phyloP scores from a whole-genome alignment of 2,888 invertebrate species.

The Tiliacea citrago region DNA sequence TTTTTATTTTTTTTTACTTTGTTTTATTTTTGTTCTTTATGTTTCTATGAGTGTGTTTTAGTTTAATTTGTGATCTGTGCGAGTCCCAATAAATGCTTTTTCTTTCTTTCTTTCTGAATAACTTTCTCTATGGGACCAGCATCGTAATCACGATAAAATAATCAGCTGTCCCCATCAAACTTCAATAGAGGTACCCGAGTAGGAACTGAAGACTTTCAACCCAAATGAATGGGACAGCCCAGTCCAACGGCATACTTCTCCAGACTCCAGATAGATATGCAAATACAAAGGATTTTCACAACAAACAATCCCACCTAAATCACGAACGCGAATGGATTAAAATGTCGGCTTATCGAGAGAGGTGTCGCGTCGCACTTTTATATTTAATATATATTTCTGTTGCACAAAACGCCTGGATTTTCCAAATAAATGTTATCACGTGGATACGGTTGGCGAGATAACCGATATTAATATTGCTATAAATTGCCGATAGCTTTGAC shows the following conservation, averaged over 20 bases:
- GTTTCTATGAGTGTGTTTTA: too few species aligned
- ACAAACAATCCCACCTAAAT: slow-evolving; percentile 51
- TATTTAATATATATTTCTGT: slow-evolving; percentile 41
- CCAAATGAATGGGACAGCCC: too few species aligned
- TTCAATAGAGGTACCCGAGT: too few species aligned
- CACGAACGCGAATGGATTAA: slow-evolving; percentile 40
- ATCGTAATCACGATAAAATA: too few species aligned
- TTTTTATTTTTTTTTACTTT: too few species aligned
- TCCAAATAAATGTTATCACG: slow-evolving; percentile 57
- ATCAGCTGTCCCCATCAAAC: too few species aligned
- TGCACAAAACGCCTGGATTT: slow-evolving; percentile 36
- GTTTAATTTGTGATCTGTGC: too few species aligned
- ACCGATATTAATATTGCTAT: slow-evolving; percentile 61
- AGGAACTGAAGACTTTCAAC: too few species aligned
- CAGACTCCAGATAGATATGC: background rate
- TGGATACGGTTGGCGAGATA: slow-evolving; percentile 50
- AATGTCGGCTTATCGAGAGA: slow-evolving; percentile 48
- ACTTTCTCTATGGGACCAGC: too few species aligned
- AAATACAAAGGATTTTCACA: slow-evolving; percentile 17
- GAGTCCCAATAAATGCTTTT: too few species aligned
- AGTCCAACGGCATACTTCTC: background rate
- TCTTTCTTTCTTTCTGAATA: too few species aligned
- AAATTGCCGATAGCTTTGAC: slow-evolving; percentile 48
- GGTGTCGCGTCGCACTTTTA: slow-evolving; percentile 31
- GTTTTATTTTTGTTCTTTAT: too few species aligned